Evolutionary conservation across 2,797 vertebrate species (phyloP).

Genomic region (Periophthalmus magnuspinnatus): DNA sequence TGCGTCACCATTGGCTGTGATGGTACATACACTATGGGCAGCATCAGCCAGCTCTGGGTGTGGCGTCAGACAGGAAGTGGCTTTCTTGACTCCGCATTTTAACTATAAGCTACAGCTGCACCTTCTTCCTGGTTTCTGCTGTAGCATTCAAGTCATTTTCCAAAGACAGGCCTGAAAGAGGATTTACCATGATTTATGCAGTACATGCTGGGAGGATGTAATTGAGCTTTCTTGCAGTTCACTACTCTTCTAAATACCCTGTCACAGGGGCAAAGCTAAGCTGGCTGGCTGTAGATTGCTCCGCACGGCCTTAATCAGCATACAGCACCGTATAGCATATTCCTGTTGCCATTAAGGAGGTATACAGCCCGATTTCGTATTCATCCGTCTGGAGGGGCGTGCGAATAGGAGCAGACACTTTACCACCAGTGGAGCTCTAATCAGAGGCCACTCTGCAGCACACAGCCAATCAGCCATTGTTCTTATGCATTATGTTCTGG

Average conservation of each 20-base stretch:
- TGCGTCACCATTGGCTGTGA: constrained; percentile 26
- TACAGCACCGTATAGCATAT: constrained; percentile 60
- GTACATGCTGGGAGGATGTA: constrained; percentile 69
- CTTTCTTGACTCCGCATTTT: constrained; percentile 53
- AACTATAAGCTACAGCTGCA: constrained; percentile 40
- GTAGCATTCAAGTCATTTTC: constrained; percentile 67
- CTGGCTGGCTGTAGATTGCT: constrained; percentile 67
- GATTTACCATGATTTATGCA: constrained; percentile 74
- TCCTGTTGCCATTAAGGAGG: constrained; percentile 36
- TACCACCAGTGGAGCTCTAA: constrained; percentile 36
- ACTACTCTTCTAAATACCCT: constrained; percentile 75
- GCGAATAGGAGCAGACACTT: constrained; percentile 14
- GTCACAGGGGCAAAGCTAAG: constrained; percentile 73
- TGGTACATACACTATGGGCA: constrained; percentile 19
- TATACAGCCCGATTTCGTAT: constrained; percentile 43
- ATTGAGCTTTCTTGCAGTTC: constrained; percentile 76
- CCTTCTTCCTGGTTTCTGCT: constrained; percentile 48
- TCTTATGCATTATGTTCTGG: constrained; percentile 10
- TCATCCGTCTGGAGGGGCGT: constrained; percentile 26
- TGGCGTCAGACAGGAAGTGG: constrained; percentile 52
- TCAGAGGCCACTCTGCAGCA: constrained; percentile 31
- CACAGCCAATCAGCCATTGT: constrained; percentile 22
- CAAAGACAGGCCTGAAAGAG: constrained; percentile 67
- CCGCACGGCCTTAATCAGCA: constrained; percentile 69
- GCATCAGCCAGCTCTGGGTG: constrained; percentile 32